Evolutionary conservation across 2,888 invertebrate genomes (phyloP).

Genomic region (Odontocolon sp.): DNA sequence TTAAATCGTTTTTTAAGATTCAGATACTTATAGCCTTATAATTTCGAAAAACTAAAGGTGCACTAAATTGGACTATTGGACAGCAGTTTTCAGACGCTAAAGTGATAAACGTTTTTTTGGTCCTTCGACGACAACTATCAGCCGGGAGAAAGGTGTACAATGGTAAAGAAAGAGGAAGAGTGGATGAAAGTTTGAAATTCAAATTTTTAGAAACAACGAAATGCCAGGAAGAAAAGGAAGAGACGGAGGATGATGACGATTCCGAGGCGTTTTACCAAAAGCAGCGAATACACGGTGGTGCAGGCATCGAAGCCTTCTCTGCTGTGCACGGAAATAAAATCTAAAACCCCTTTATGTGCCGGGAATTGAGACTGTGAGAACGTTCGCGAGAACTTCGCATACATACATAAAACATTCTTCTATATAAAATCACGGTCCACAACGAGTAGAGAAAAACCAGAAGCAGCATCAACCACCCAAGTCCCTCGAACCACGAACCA

Average conservation of each 20-base stretch:
- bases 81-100: neutral
- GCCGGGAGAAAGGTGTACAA: neutral
- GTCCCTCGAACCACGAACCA: constrained; percentile 39
- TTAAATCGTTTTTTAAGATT: no score
- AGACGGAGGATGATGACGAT: constrained; percentile 38
- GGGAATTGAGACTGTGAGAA: constrained; percentile 65
- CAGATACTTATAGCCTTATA: no score
- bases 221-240: constrained; percentile 41
- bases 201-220: constrained; percentile 57
- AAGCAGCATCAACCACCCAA: constrained; percentile 24
- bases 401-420: constrained; percentile 72
- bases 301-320: constrained; percentile 57
- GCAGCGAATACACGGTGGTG: constrained; percentile 8
- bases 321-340: constrained; percentile 67
- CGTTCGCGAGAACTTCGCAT: constrained; percentile 62
- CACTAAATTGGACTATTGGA: neutral
- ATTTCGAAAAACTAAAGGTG: neutral
- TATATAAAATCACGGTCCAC: constrained; percentile 74
- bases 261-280: constrained; percentile 47
- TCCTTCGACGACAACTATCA: neutral
- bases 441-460: constrained; percentile 50
- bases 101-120: neutral
- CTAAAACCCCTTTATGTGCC: constrained; percentile 69
- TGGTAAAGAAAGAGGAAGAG: constrained; percentile 12
- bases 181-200: constrained; percentile 45